These are phyloP conservation scores for Embiotoca jacksoni DNA, from an alignment of 2,113 vertebrate genomes.

Conservation along the genomic window DNA sequence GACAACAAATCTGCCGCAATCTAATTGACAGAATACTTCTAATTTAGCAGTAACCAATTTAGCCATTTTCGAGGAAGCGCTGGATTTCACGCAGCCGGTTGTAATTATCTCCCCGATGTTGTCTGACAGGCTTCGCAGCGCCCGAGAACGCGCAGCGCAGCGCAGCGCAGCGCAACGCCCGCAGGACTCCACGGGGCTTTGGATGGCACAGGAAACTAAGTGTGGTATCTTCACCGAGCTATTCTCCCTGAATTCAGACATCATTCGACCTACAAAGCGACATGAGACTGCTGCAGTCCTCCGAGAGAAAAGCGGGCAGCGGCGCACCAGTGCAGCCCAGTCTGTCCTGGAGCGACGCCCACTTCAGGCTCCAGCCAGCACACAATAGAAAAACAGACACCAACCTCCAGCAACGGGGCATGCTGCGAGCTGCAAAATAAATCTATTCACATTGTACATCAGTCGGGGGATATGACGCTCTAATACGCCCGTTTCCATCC, in stretches of 20 bases:
- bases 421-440: constrained; percentile 21
- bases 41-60: constrained; percentile 20
- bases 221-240: neutral
- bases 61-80: neutral
- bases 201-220: constrained; percentile 1
- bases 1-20: constrained; percentile 18
- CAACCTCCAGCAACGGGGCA: constrained; percentile 48
- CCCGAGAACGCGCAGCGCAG: constrained; percentile 67
- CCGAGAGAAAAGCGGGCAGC: constrained; percentile 77
- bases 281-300: constrained; percentile 67
- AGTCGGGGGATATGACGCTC: constrained; percentile 20
- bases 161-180: constrained; percentile 70
- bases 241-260: neutral
- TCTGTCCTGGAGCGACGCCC: constrained; percentile 84
- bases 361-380: constrained; percentile 80
- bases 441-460: neutral
- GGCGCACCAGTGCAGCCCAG: constrained; percentile 70
- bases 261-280: constrained; percentile 59
- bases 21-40: constrained; percentile 23
- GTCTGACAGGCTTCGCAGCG: constrained; percentile 46
- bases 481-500: constrained; percentile 76
- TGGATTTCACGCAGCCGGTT: constrained; percentile 40
- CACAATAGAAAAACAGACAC: constrained; percentile 76
- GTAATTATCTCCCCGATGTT: constrained; percentile 26
- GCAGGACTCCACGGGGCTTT: neutral